A percentile compares a stretch with the other conserved stretches of the same genome.
phyloP scores from a whole-genome alignment of 2,797 vertebrate species.

The Tangara arthus region DNA sequence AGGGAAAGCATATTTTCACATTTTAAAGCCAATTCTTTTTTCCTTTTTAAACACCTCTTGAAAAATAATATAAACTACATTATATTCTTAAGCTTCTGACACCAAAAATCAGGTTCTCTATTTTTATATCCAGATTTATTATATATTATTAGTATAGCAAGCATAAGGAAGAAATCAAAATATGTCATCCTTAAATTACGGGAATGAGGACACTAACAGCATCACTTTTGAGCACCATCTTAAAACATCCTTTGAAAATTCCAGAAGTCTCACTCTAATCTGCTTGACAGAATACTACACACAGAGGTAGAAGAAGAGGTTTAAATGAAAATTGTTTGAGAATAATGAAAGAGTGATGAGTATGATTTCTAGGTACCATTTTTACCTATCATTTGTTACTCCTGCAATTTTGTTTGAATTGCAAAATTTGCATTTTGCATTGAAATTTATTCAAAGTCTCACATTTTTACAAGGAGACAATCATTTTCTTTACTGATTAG shows the following conservation, averaged over 20 bases:
- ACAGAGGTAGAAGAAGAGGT: background rate
- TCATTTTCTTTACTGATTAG: background rate
- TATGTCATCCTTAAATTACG: background rate
- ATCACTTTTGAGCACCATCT: background rate
- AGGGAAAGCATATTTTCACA: background rate
- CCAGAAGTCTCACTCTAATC: background rate
- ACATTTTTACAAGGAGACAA: background rate
- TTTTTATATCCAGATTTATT: background rate
- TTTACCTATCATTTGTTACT: background rate
- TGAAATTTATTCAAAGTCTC: background rate
- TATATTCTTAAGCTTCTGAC: background rate
- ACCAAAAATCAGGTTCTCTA: background rate
- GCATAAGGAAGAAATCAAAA: background rate
- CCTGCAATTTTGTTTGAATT: background rate
- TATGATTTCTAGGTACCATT: background rate
- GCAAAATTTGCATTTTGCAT: background rate
- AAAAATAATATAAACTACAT: background rate
- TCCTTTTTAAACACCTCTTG: background rate
- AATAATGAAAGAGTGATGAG: background rate
- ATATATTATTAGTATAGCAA: background rate
- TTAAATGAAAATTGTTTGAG: background rate
- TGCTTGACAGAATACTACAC: background rate
- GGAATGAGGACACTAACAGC: background rate
- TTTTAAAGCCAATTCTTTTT: background rate
- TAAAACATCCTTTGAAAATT: background rate